A percentile compares a stretch with the other conserved stretches of the same genome.
These are phyloP conservation scores for Helicoverpa assulta DNA, from an alignment of 2,888 invertebrate species.

Conservation along the genomic window DNA sequence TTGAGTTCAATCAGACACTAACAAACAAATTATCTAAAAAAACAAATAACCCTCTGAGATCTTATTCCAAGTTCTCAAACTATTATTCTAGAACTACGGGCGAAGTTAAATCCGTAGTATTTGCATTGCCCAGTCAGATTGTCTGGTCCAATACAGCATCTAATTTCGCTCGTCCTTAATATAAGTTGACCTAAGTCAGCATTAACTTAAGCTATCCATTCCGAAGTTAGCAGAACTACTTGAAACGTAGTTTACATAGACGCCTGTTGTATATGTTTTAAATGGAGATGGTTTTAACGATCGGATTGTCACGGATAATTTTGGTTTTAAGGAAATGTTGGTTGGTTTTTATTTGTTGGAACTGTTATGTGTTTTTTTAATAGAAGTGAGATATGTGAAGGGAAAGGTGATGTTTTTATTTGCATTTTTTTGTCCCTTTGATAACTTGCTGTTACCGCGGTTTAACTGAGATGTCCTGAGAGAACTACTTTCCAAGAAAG, in stretches of 20 bases:
- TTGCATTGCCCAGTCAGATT: constrained; percentile 38
- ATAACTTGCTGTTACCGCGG: no score
- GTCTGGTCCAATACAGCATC: constrained; percentile 29
- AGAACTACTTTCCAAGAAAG: no score
- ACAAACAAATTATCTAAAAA: background rate
- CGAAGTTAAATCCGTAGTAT: constrained; percentile 32
- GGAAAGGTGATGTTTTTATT: no score
- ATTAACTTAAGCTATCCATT: constrained; percentile 58
- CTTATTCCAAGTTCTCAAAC: constrained; percentile 5
- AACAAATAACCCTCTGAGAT: constrained; percentile 1
- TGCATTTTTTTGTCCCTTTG: no score
- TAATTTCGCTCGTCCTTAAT: constrained; percentile 48
- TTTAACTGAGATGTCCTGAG: no score
- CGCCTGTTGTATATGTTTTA: constrained; percentile 24
- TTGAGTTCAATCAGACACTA: background rate
- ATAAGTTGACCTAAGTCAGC: constrained; percentile 57
- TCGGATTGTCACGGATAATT: no score
- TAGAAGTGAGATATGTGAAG: no score
- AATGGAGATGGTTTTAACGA: background rate
- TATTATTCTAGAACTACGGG: background rate
- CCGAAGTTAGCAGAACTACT: constrained; percentile 40
- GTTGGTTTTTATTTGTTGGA: background rate
- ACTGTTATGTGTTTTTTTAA: background rate
- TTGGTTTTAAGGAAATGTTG: background rate
- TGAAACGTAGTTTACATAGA: constrained; percentile 22